phyloP scores from a whole-genome alignment of 2,797 vertebrate species.

The Erpetoichthys calabaricus region DNA sequence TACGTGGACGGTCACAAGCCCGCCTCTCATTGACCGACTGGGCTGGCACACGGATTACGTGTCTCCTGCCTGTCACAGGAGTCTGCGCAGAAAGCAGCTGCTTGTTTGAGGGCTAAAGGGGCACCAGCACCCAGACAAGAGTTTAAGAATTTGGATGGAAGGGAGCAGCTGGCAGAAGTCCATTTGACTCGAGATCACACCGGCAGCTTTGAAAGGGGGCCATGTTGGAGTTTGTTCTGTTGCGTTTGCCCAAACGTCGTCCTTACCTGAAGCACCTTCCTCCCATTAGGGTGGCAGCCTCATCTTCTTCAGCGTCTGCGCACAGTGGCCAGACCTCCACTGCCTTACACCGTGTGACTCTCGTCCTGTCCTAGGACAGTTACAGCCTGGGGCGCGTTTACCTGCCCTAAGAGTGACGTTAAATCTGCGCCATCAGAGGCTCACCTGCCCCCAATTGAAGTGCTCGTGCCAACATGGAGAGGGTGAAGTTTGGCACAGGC shows the following conservation, averaged over 20 bases:
- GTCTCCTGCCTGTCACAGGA: background rate
- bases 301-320: background rate
- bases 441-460: too few species aligned
- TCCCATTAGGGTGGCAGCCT: background rate
- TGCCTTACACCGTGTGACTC: background rate
- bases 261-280: background rate
- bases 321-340: background rate
- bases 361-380: too few species aligned
- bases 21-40: slow-evolving; percentile 63
- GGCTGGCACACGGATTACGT: background rate
- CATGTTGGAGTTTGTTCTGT: too few species aligned
- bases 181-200: background rate
- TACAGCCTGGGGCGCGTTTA: too few species aligned
- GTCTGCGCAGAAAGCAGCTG: background rate
- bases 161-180: slow-evolving; percentile 10
- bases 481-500: too few species aligned
- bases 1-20: slow-evolving; percentile 82
- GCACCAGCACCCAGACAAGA: too few species aligned
- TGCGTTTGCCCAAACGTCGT: too few species aligned
- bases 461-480: too few species aligned
- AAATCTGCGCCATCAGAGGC: too few species aligned
- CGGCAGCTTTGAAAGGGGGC: background rate
- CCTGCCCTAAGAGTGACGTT: too few species aligned
- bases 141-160: background rate
- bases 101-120: background rate